phyloP scores from a whole-genome alignment of 2,113 vertebrate genomes.

The Sphaerodactylus townsendi region DNA sequence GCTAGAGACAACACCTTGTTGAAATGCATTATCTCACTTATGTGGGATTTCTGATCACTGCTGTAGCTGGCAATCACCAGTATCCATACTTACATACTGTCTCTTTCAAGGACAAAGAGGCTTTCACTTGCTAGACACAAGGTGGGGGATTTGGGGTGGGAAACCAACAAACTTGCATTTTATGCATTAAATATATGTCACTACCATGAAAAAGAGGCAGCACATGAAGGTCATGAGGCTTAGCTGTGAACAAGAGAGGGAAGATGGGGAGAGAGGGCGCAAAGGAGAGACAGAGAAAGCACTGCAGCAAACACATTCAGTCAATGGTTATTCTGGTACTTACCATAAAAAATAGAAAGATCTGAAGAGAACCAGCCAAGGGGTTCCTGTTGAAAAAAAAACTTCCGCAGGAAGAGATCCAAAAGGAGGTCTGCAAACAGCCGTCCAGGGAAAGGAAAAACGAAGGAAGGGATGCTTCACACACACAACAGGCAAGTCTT shows the following conservation, averaged over 20 bases:
- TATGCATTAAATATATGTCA: constrained; percentile 11
- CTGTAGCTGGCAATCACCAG: constrained; percentile 28
- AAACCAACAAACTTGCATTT: constrained; percentile 51
- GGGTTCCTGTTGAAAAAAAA: constrained; percentile 54
- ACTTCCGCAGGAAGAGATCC: constrained; percentile 62
- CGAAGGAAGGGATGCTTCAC: constrained; percentile 40
- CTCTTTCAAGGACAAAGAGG: constrained; percentile 78
- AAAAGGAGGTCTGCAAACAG: constrained; percentile 55
- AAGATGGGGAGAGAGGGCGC: constrained; percentile 37
- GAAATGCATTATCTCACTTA: neutral
- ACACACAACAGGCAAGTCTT: constrained; percentile 38
- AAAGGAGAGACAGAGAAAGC: constrained; percentile 28
- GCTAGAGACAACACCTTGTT: neutral
- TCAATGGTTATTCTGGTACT: constrained; percentile 77
- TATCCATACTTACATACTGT: constrained; percentile 42
- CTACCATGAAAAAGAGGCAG: constrained; percentile 33
- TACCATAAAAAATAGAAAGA: constrained; percentile 86
- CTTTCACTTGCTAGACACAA: constrained; percentile 50
- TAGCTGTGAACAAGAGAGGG: constrained; percentile 44
- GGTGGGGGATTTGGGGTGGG: constrained; percentile 3
- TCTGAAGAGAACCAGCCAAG: constrained; percentile 73
- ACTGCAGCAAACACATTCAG: constrained; percentile 79
- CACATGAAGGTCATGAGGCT: constrained; percentile 76
- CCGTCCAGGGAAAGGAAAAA: constrained; percentile 54
- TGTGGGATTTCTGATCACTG: constrained; percentile 20